Percentiles rank a stretch among this genome's conserved stretches.
phyloP scores from a whole-genome alignment of 2,888 invertebrate species.

The Tetragnatha montana region DNA sequence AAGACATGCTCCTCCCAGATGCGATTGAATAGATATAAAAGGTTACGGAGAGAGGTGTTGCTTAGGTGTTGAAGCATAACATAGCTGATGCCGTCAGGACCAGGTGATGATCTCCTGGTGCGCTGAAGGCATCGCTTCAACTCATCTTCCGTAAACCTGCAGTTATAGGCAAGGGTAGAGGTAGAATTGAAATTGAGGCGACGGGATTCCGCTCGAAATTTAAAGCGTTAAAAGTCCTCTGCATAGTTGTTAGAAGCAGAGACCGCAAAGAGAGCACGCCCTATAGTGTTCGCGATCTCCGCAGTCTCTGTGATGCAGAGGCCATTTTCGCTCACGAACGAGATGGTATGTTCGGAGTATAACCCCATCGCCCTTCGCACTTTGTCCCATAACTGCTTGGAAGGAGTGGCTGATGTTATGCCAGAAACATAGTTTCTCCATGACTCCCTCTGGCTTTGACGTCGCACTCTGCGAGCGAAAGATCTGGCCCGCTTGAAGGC shows the following conservation, averaged over 20 bases:
- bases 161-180: background rate
- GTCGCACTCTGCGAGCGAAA: background rate
- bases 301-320: background rate
- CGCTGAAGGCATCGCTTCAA: background rate
- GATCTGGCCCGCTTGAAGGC: background rate
- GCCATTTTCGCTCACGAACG: background rate
- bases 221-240: no score
- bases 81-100: background rate
- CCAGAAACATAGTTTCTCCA: background rate
- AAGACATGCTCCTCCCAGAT: no score
- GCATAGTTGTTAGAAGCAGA: no score
- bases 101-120: background rate
- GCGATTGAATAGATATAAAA: background rate
- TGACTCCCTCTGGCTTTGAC: background rate
- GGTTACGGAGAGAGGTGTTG: background rate
- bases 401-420: background rate
- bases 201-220: no score
- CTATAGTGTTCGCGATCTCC: background rate
- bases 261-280: background rate
- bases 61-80: background rate
- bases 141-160: background rate
- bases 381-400: background rate
- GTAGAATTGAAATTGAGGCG: background rate
- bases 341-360: background rate
- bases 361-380: background rate